Evolutionary conservation across 2,113 vertebrate species (phyloP).

Genomic region (Embiotoca jacksoni): DNA sequence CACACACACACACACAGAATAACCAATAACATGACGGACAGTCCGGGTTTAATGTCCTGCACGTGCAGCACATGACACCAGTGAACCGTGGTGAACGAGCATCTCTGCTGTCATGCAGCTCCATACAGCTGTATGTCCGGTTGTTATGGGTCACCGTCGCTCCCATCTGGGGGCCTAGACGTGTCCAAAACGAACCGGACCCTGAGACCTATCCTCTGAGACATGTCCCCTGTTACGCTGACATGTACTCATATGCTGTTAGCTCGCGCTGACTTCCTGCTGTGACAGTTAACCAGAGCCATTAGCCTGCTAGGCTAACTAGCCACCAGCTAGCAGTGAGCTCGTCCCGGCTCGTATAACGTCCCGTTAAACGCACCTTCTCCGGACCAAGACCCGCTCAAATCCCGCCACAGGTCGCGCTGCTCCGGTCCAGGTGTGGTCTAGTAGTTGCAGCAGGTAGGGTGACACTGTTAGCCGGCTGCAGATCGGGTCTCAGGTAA

Average conservation of each 20-base stretch:
- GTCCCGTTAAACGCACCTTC: slow-evolving; percentile 24
- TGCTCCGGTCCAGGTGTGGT: neutral
- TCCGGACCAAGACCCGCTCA: neutral
- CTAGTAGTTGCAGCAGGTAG: neutral
- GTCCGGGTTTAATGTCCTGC: no score
- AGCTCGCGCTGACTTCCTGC: slow-evolving; percentile 5
- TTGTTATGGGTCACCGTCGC: no score
- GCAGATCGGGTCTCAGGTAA: slow-evolving; percentile 12
- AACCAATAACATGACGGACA: neutral
- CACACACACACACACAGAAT: no score
- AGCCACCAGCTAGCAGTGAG: neutral
- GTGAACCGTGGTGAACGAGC: no score
- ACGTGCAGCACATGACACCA: neutral
- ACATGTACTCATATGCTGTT: slow-evolving; percentile 1
- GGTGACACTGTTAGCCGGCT: no score
- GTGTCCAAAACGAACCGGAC: no score
- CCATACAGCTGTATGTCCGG: no score
- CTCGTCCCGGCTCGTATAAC: slow-evolving; percentile 30
- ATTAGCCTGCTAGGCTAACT: slow-evolving; percentile 44
- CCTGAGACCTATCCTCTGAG: neutral
- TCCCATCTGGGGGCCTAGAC: no score
- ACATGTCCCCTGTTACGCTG: neutral
- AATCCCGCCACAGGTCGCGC: no score
- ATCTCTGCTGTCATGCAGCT: no score
- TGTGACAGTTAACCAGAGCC: neutral